Evolutionary conservation across 1,140 invertebrate genomes (phyloP), one percentile per base, ranked within the genome.

Genomic region (Diuraphis noxia): DNA sequence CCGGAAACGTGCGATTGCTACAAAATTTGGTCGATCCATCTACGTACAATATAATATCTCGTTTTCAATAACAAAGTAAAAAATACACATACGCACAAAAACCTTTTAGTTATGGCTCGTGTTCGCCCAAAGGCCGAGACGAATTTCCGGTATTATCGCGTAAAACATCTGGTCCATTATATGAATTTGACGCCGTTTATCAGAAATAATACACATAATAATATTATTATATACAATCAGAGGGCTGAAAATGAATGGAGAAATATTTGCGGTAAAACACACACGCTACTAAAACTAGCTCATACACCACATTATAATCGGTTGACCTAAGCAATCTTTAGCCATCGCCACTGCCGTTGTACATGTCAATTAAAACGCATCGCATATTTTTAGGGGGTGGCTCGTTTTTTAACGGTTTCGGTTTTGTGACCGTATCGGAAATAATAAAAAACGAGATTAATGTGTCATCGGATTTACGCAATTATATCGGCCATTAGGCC

Each of bases 51-150:
- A n/a, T 56, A 25, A 86, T 52, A 40, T 88, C 30, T 25, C 17
- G 9, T 56, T 88, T 88, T 88, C 86, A 88, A 88, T 88, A 88
- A 88, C 49, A 30, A 40, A 40, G 40, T 40, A 88, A 63, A 88
- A 88, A n/a, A 88, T 38, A 30, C 49, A n/a, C 34, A 52, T 17
- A 38, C 34, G n/a, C 19, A 82, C 43, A 91, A 91, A 90, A 91
- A 91, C 89, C 77, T 91, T 91, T 91, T 91, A 91, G 89, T 52
- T 91, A 77, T 91, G 89, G 89, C 89, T 81, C 89, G 89, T 91
- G 89, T 82, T 91, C 89, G 36, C 13, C 63, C 77, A 82, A 91
- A 91, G 89, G 89, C 89, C 89, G 89, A 91, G 89, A 91, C 89
- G 89, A 91, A 91, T 91, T 91, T 49, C 17, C 43, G 34, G 38